Conservation (phyloP, 2,797 vertebrate species). For the Girardinus metallicus region DNA sequence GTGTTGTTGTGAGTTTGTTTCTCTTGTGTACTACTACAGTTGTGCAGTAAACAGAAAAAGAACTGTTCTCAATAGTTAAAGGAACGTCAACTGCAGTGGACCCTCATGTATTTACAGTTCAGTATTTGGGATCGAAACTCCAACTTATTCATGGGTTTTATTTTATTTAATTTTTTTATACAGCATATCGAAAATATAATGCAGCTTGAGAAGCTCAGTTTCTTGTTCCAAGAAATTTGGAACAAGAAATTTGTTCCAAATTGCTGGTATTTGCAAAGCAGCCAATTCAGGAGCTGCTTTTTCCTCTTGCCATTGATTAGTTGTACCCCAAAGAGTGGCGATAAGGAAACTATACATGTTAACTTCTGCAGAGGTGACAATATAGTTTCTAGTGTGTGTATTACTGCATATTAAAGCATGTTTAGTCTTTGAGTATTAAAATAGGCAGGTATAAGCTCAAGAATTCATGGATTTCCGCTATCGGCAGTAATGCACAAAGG, state of each 20-base stretch:
- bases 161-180: background rate
- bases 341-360: background rate
- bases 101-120: background rate
- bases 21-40: background rate
- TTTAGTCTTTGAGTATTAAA: background rate
- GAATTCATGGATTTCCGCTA: background rate
- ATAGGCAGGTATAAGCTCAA: background rate
- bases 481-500: background rate
- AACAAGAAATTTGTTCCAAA: too few species aligned
- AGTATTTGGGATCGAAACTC: background rate
- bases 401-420: background rate
- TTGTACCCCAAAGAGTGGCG: background rate
- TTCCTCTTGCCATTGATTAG: background rate
- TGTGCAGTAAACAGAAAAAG: background rate
- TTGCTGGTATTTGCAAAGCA: background rate
- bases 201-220: background rate
- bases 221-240: background rate
- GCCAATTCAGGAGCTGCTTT: background rate
- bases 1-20: background rate
- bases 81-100: background rate
- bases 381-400: background rate
- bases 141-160: background rate
- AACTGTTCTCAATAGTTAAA: background rate
- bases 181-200: background rate
- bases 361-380: background rate